Percentiles rank a stretch among this genome's conserved stretches.
Conservation (phyloP, 2,113 vertebrate genomes). For the Oenanthe oenanthe region DNA sequence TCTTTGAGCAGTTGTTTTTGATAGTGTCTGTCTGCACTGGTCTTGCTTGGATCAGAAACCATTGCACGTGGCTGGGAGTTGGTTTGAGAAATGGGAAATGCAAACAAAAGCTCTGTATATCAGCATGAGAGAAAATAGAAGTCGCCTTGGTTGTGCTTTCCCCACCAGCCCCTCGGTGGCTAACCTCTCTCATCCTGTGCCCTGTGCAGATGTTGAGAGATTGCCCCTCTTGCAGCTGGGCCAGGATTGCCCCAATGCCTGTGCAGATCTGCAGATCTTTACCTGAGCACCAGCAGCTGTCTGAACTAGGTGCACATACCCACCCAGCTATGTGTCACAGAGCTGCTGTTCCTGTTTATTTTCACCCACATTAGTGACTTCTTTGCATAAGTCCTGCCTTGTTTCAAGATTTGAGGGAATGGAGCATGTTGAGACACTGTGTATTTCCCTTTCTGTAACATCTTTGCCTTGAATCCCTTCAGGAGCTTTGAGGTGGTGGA, state of each 20-base stretch:
- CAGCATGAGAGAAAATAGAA: background rate
- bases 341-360: background rate
- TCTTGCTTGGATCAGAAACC: background rate
- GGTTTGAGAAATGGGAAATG: background rate
- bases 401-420: background rate
- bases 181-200: background rate
- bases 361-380: background rate
- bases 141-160: background rate
- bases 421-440: fast-evolving
- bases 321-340: background rate
- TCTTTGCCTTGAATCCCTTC: background rate
- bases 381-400: background rate
- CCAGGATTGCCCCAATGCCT: fast-evolving
- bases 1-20: background rate
- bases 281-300: background rate
- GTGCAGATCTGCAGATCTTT: background rate
- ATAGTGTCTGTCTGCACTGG: background rate
- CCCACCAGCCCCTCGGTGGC: background rate
- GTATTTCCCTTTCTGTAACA: background rate
- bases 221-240: background rate
- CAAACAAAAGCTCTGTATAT: background rate
- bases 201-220: background rate
- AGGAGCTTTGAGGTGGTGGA: background rate
- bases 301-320: background rate
- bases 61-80: background rate